Conservation (phyloP, 2,888 invertebrate genomes). For the Drosophila anceps region DNA sequence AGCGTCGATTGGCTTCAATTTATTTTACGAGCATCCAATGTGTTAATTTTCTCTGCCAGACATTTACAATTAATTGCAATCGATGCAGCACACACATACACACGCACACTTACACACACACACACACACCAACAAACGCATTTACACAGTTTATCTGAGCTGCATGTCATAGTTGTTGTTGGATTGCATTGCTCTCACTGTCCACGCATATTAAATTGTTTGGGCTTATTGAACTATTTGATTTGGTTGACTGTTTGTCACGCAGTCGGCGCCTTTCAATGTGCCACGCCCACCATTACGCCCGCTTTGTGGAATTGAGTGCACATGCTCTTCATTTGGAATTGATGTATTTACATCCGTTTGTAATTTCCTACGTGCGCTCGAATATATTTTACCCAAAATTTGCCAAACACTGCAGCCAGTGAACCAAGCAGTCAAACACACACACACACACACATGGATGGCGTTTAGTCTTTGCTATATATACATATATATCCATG, state of each 20-base stretch:
- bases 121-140: neutral
- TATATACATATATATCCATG: conserved; percentile 8
- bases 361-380: conserved; percentile 78
- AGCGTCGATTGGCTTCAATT: conserved; percentile 47
- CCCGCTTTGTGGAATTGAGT: conserved; percentile 33
- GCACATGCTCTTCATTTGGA: conserved; percentile 63
- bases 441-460: conserved; percentile 10
- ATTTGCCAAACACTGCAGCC: conserved; percentile 58
- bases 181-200: conserved; percentile 13
- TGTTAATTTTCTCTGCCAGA: conserved; percentile 70
- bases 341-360: conserved; percentile 80
- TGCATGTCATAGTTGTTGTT: conserved; percentile 17
- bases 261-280: conserved; percentile 19
- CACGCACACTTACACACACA: neutral
- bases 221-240: conserved; percentile 75
- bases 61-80: conserved; percentile 70
- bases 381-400: conserved; percentile 65
- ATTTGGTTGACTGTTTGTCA: conserved; percentile 53
- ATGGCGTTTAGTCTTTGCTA: conserved; percentile 32
- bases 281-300: conserved; percentile 10
- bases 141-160: neutral
- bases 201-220: conserved; percentile 69
- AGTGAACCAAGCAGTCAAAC: conserved; percentile 40
- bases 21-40: conserved; percentile 49
- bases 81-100: conserved; percentile 31